These are phyloP conservation scores for Anodontia alba DNA, from an alignment of 2,888 invertebrate species.

Conservation along the genomic window DNA sequence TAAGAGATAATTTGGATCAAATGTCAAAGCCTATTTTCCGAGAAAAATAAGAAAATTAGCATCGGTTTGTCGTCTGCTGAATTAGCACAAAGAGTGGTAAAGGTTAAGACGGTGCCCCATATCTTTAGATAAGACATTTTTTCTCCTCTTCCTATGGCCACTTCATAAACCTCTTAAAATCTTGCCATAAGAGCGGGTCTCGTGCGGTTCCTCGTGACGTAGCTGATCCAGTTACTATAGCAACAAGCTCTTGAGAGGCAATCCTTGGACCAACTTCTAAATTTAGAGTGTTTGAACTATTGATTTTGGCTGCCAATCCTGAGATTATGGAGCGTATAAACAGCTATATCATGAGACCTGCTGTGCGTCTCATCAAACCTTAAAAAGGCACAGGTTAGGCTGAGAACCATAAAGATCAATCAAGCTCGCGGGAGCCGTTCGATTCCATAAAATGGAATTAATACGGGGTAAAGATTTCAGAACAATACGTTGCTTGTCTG, in stretches of 20 bases:
- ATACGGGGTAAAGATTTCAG: constrained; percentile 2
- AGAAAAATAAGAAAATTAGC: too few species aligned
- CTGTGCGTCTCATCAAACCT: background rate
- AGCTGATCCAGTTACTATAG: constrained; percentile 41
- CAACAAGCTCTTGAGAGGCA: constrained; percentile 44
- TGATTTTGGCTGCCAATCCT: constrained; percentile 26
- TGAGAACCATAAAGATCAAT: background rate
- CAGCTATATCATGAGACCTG: constrained; percentile 16
- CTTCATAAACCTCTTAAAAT: constrained; percentile 8
- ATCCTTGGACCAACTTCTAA: constrained; percentile 54
- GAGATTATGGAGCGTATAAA: constrained; percentile 5
- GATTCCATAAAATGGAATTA: constrained; percentile 17
- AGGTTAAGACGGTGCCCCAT: background rate
- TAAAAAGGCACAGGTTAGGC: constrained; percentile 1
- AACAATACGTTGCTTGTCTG: constrained; percentile 1
- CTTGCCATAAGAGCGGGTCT: constrained; percentile 28
- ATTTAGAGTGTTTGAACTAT: constrained; percentile 54
- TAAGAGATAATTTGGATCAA: too few species aligned
- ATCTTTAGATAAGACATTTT: background rate
- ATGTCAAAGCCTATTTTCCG: too few species aligned
- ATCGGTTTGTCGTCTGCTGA: too few species aligned
- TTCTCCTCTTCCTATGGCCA: background rate
- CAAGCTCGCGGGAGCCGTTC: background rate
- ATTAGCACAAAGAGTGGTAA: too few species aligned
- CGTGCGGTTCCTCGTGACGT: constrained; percentile 45